A percentile compares a stretch with the other conserved stretches of the same genome.
Conservation (phyloP, 2,888 invertebrate genomes). For the Melanchra persicariae region DNA sequence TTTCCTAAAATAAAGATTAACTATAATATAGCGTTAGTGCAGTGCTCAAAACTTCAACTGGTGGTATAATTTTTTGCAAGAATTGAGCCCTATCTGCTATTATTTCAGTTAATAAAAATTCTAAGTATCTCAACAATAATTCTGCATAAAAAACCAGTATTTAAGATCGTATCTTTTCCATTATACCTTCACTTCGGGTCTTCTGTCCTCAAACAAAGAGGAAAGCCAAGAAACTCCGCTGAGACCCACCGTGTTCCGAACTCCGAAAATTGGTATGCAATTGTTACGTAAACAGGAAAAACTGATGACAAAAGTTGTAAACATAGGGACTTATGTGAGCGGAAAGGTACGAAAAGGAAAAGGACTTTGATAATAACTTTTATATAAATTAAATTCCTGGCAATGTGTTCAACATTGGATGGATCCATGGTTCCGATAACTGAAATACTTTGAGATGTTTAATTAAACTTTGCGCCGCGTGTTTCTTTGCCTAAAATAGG, state of each 20-base stretch:
- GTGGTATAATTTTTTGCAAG: too few species aligned
- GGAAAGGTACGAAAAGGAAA: slow-evolving; percentile 30
- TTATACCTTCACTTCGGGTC: slow-evolving; percentile 4
- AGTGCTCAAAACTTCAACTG: too few species aligned
- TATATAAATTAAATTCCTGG: slow-evolving; percentile 55
- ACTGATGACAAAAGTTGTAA: slow-evolving; percentile 45
- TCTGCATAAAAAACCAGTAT: not conserved
- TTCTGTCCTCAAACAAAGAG: slow-evolving; percentile 10
- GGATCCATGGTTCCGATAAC: slow-evolving; percentile 23
- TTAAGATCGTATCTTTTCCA: slow-evolving; percentile 16
- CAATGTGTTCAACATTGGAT: slow-evolving; percentile 29
- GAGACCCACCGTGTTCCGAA: slow-evolving; percentile 34
- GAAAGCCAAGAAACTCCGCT: slow-evolving; percentile 25
- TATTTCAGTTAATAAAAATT: not conserved
- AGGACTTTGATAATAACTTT: slow-evolving; percentile 43
- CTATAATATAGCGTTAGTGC: too few species aligned
- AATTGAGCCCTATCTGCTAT: too few species aligned
- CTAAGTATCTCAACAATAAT: not conserved
- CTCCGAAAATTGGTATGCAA: slow-evolving; percentile 51
- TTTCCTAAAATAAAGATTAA: too few species aligned
- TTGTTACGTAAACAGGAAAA: slow-evolving; percentile 57
- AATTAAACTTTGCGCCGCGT: slow-evolving; percentile 42
- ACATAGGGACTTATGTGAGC: slow-evolving; percentile 33
- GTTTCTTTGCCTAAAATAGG: slow-evolving; percentile 19
- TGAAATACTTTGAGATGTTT: slow-evolving; percentile 52